phyloP scores from a whole-genome alignment of 1,140 invertebrate genomes.

The Venturia canescens region DNA sequence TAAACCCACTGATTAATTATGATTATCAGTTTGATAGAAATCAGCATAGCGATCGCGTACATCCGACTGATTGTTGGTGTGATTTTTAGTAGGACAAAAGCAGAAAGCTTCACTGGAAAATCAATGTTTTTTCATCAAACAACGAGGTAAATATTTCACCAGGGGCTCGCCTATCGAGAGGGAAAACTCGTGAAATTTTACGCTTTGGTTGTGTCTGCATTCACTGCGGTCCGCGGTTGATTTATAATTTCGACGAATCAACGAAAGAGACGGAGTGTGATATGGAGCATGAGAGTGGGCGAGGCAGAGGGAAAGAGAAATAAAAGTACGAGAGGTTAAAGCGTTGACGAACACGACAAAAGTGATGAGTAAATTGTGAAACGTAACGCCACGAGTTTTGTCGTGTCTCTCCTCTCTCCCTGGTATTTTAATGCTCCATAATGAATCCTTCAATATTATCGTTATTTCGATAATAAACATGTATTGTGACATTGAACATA shows the following conservation, averaged over 20 bases:
- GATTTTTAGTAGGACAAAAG: conserved; percentile 6
- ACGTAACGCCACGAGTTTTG: not conserved
- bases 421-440: not conserved
- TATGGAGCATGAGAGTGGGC: not conserved
- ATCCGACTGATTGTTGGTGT: not conserved
- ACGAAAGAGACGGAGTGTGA: not conserved
- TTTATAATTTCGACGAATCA: conserved; percentile 6
- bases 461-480: not conserved
- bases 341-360: not conserved
- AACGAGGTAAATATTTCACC: conserved; percentile 16
- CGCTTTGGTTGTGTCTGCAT: conserved; percentile 15
- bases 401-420: not conserved
- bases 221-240: conserved; percentile 25
- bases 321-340: conserved; percentile 12
- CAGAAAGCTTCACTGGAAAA: conserved; percentile 14
- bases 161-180: not conserved
- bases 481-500: not conserved
- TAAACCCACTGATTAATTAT: not conserved
- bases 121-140: conserved; percentile 26
- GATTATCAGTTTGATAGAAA: not conserved
- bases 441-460: not conserved
- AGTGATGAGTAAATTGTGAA: conserved; percentile 16
- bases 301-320: not conserved
- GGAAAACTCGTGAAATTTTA: conserved; percentile 7
- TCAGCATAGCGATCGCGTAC: not conserved